phyloP scores from a whole-genome alignment of 2,113 vertebrate species.

The Xenus cinereus region DNA sequence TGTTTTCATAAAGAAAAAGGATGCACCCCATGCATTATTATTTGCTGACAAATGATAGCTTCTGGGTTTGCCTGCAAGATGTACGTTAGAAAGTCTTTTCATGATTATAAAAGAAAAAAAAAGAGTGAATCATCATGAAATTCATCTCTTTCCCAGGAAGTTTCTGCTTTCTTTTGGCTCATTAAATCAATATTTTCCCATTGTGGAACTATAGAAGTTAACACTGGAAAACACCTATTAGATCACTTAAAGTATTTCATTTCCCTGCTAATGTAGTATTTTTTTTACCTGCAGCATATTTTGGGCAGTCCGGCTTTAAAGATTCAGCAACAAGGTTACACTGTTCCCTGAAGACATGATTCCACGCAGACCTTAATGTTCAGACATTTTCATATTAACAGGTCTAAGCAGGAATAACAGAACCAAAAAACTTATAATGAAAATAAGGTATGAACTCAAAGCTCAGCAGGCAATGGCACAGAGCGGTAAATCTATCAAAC shows the following conservation, averaged over 20 bases:
- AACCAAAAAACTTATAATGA: not conserved
- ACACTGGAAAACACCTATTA: not conserved
- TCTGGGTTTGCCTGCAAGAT: constrained; percentile 12
- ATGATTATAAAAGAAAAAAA: not conserved
- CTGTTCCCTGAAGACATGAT: not conserved
- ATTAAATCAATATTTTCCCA: not conserved
- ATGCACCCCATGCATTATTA: constrained; percentile 52
- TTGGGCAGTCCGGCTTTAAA: not conserved
- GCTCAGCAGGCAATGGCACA: not conserved
- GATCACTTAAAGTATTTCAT: not conserved
- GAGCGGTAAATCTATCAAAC: not conserved
- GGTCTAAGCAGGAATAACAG: constrained; percentile 5
- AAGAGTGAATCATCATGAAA: not conserved
- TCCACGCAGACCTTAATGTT: not conserved
- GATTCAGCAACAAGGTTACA: not conserved
- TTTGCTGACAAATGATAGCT: constrained; percentile 54
- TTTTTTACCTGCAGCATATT: not conserved
- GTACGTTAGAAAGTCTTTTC: not conserved
- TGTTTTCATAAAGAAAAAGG: constrained; percentile 67
- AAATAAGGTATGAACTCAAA: not conserved
- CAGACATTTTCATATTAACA: not conserved
- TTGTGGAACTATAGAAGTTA: not conserved
- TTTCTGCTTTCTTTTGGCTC: not conserved
- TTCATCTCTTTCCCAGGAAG: not conserved
- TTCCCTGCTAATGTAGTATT: not conserved